Base-by-base conservation (phyloP, 2,113 vertebrate species). In the Pachyramphus minor region DNA sequence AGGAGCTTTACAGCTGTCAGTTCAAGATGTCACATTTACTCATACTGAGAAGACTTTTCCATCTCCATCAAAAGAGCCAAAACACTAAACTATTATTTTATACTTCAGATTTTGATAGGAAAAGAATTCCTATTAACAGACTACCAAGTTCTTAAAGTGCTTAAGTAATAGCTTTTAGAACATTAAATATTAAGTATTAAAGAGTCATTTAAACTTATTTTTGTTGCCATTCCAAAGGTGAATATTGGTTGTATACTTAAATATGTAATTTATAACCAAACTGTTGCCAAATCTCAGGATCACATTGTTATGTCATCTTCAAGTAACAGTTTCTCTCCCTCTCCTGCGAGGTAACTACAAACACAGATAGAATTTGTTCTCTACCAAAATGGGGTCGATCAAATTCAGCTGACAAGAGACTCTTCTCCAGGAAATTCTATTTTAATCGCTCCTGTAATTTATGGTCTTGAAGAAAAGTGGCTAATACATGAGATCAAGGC, bases 401-500 rank as follows among this genome's bases (percentile, higher is more conserved):
- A 75, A 94, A 94, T 93, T 90, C 90, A 95, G 92, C 80, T 92
- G 95, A 95, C 88, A 95, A 93, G 88, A 88, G 47, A 73, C 41
- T 63, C 80, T 60, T 93, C 81, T 94, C 79, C 79, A 73, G 88
- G 69, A 94, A 95, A 93, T 93, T 89, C 79, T 95, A 94, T 94
- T 95, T 94, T 93, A 94, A 96, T 84, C 79, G 53, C 72, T 55
- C 47, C 79, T 78, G 44, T 87, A 90, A 93, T 68, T 95, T 87
- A 94, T 3, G 18, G 78, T 30, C 63, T 67, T 77, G 47, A 93
- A 88, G 76, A 84, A 90, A 94, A 96, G 47, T 49, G 69, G 63
- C 22, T 81, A 53, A 75, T 41, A 59, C 17, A 14, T 5, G 8
- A 53, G 35, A 45, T 25, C 59, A 64, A 75, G 64, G n/a, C 19